Evolutionary conservation across 2,888 invertebrate genomes (phyloP).

Genomic region (Drosophila affinis): DNA sequence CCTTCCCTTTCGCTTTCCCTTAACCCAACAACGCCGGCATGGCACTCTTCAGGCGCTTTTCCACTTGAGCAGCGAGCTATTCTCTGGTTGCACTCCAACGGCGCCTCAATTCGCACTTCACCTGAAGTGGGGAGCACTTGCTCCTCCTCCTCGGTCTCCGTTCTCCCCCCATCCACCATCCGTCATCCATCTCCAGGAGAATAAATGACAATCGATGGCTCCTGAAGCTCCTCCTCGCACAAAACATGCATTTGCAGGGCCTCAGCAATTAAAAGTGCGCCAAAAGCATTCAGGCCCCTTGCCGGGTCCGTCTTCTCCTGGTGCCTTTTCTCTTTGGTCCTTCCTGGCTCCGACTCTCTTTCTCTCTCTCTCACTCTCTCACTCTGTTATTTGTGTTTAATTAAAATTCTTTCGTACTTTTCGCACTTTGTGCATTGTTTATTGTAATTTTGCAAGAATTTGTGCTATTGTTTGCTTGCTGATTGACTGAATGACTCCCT

Average conservation of each 20-base stretch:
- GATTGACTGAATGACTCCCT: constrained; percentile 17
- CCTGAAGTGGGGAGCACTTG: constrained; percentile 53
- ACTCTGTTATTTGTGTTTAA: constrained; percentile 65
- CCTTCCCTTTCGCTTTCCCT: constrained; percentile 1
- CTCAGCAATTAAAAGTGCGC: constrained; percentile 27
- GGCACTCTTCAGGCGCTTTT: constrained; percentile 56
- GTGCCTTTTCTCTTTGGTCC: not conserved
- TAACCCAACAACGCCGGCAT: too few relatives aligned
- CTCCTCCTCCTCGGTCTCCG: constrained; percentile 2
- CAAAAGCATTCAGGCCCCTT: not conserved
- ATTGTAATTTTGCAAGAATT: constrained; percentile 45
- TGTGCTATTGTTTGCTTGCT: constrained; percentile 26
- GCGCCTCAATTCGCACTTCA: constrained; percentile 78
- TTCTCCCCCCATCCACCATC: too few relatives aligned
- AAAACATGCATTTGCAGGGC: constrained; percentile 32
- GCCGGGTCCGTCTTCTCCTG: too few relatives aligned
- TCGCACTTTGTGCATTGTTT: constrained; percentile 54
- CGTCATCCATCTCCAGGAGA: constrained; percentile 23
- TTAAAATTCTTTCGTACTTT: constrained; percentile 71
- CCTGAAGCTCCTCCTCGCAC: constrained; percentile 22
- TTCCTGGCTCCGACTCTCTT: not conserved
- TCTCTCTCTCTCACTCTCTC: not conserved
- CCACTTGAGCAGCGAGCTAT: constrained; percentile 67
- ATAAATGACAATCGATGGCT: constrained; percentile 72
- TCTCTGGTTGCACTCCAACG: constrained; percentile 72